Conservation (phyloP, 2,113 vertebrate species). For the Hydropotes inermis region DNA sequence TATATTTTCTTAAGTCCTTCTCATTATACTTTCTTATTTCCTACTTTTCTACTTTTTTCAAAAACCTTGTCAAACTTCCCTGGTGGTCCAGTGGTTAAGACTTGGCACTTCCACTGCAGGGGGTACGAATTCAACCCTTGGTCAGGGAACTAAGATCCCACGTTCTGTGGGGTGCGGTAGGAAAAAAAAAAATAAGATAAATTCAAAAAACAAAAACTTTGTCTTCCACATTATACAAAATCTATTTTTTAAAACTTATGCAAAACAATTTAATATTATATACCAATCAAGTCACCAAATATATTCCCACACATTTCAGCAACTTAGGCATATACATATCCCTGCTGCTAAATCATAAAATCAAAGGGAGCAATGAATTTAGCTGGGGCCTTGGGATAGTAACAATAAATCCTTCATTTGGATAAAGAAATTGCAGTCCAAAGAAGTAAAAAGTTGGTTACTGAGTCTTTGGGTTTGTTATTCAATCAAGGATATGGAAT, state of each 20-base stretch:
- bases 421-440: not conserved
- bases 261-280: not conserved
- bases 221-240: not conserved
- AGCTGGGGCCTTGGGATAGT: not conserved
- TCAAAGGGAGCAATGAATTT: not conserved
- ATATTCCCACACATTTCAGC: not conserved
- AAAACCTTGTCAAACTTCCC: not conserved
- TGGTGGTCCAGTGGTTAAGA: not conserved
- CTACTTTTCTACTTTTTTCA: not conserved
- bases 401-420: not conserved
- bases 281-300: not conserved
- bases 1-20: constrained; percentile 6
- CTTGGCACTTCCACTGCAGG: not conserved
- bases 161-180: not conserved
- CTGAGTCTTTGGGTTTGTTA: not conserved
- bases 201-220: not conserved
- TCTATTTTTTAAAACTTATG: not conserved
- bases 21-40: not conserved
- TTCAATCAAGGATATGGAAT: not conserved
- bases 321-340: not conserved
- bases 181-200: not conserved
- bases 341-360: not conserved
- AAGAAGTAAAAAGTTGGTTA: not conserved
- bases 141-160: not conserved
- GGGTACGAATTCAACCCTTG: not conserved